These are phyloP conservation scores for Akabosia matsudoensis DNA, from an alignment of 1,140 invertebrate species.

Conservation along the genomic window DNA sequence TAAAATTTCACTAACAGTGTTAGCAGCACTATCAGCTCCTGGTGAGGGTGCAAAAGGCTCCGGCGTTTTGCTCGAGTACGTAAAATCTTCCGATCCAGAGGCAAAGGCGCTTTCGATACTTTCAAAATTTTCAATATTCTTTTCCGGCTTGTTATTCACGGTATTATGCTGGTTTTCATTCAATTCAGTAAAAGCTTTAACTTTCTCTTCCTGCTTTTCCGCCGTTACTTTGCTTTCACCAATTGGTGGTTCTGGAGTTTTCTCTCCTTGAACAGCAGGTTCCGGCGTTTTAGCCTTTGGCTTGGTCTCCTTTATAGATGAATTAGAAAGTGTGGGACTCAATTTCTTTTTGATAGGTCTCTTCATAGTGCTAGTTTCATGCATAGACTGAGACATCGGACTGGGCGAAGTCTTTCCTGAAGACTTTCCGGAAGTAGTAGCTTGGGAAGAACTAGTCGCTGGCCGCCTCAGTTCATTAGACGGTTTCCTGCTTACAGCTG, in stretches of 20 bases:
- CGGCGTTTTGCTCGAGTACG: conserved; percentile 5
- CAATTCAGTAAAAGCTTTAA: neutral
- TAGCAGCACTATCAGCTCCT: neutral
- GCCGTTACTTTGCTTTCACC: neutral
- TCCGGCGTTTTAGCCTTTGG: neutral
- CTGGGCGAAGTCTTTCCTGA: conserved; percentile 3
- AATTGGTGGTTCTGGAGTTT: neutral
- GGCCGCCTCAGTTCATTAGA: neutral
- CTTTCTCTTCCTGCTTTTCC: neutral
- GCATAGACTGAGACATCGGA: neutral
- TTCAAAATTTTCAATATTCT: conserved; percentile 28
- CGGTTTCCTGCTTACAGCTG: neutral
- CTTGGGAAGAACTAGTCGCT: neutral
- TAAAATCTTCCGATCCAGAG: conserved; percentile 25
- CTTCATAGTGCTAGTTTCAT: conserved; percentile 18
- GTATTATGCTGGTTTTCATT: neutral
- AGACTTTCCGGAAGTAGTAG: conserved; percentile 13
- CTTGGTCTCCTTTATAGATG: neutral
- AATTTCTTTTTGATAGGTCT: conserved; percentile 12
- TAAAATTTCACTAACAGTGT: neutral
- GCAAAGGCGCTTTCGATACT: conserved; percentile 35
- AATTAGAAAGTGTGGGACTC: neutral
- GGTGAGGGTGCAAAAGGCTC: conserved; percentile 7
- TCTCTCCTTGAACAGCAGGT: neutral
- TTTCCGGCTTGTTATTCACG: neutral